Evolutionary conservation across 2,888 invertebrate species (phyloP), one percentile per base, ranked within the genome.

Genomic region (Baronia brevicornis): DNA sequence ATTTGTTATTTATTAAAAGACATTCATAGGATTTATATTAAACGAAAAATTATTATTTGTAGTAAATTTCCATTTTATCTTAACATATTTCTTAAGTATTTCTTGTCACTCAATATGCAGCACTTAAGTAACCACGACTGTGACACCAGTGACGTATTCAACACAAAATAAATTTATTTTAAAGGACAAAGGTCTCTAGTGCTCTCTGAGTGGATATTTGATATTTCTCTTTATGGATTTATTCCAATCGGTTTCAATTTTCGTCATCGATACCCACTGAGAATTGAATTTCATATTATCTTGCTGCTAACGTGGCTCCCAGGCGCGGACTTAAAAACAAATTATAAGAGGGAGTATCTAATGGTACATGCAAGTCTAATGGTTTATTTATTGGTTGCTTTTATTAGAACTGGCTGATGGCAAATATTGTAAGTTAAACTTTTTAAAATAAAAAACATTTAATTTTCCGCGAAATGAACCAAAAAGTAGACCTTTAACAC

Each of bases 161-260:
- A 23, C 17, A 26, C 19, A 27, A 31, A 23, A 26, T 30, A 36
- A 27, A 36, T 36, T 17, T 35, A 36, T 36, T 30, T 31, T 27
- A 26, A 36, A 22, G 27, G 36, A 31, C 36, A 31, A 13, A 36
- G 36, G 36, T 22, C 30, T 31, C 35, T 20, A n/a, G n/a, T 26
- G 30, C 22, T 36, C 30, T 36, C 22, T 13, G 22, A 36, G 17
- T 18, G 30, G 66, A 61, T 62, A 70, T 64, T 66, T 59, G 65
- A 72, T 71, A 70, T 63, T 60, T 50, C 60, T 54, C 60, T 64
- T 60, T 69, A 71, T 70, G 66, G 63, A 65, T 65, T 71, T 65
- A 58, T 63, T 56, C 62, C 57, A 57, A 51, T 63, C 46, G 54
- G 60, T 60, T 61, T 68, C 62, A 68, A 71, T 73, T 74, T 66